Conservation (phyloP, 2,888 invertebrate genomes). For the Apodemia duryi region DNA sequence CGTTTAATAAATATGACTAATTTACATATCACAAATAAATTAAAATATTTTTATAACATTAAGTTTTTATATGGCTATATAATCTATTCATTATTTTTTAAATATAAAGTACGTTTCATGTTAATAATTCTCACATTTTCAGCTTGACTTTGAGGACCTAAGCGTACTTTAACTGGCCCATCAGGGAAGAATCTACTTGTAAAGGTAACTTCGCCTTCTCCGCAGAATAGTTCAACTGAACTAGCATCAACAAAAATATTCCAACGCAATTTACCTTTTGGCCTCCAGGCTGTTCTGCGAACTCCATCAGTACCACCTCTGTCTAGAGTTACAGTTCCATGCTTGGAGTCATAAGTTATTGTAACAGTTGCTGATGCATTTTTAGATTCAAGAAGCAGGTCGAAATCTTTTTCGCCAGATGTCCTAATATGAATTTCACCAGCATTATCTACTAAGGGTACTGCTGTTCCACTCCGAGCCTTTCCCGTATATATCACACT, state of each 20-base stretch:
- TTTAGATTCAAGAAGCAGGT: conserved; percentile 11
- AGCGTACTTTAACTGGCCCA: conserved; percentile 26
- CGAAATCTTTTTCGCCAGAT: background rate
- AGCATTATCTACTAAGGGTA: conserved; percentile 11
- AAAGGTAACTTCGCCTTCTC: conserved; percentile 36
- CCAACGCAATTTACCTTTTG: conserved; percentile 30
- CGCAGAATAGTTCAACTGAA: conserved; percentile 35
- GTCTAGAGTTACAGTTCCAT: conserved; percentile 43
- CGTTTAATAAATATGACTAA: too few species aligned
- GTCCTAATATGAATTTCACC: conserved; percentile 6
- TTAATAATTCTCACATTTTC: conserved; percentile 1
- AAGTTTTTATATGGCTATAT: background rate
- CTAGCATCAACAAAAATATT: conserved; percentile 32
- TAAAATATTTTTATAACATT: background rate
- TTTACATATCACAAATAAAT: too few species aligned
- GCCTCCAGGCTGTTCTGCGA: conserved; percentile 49
- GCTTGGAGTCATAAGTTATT: background rate
- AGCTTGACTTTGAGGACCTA: conserved; percentile 18
- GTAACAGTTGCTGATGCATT: conserved; percentile 10
- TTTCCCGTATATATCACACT: conserved; percentile 9
- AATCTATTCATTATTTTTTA: background rate
- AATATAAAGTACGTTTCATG: conserved; percentile 17
- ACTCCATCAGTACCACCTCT: conserved; percentile 52
- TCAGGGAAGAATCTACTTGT: conserved; percentile 36
- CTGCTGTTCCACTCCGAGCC: background rate